Conservation (phyloP, 2,113 vertebrate species). For the Sylvilagus bachmani region DNA sequence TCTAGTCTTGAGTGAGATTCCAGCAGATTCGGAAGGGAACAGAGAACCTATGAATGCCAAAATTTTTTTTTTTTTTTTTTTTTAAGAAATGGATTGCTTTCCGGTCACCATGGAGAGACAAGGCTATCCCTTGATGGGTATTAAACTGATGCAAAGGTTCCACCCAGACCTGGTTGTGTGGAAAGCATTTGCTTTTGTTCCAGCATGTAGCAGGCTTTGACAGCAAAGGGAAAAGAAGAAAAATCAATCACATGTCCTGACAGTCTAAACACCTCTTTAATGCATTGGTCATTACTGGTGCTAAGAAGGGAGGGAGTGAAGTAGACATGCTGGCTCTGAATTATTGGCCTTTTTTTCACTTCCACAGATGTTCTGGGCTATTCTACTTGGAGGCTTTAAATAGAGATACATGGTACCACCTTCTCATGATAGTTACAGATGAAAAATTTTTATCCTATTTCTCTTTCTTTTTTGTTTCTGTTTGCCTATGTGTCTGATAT, state of each 20-base stretch:
- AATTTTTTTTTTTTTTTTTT: constrained; percentile 21
- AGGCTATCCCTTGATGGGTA: background rate
- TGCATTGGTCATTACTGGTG: background rate
- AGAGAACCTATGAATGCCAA: background rate
- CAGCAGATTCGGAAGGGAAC: background rate
- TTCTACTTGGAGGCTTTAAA: background rate
- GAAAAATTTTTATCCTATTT: background rate
- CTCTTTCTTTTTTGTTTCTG: no score
- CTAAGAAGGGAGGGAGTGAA: background rate
- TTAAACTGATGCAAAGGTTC: constrained; percentile 56
- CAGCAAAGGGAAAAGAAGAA: background rate
- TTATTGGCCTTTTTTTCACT: background rate
- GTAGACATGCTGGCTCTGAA: constrained; percentile 5
- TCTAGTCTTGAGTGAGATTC: constrained; percentile 35
- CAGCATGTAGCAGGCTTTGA: background rate
- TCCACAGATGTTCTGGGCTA: constrained; percentile 1
- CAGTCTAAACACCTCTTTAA: constrained; percentile 36
- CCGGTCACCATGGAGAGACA: background rate
- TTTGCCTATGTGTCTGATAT: background rate
- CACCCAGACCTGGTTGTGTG: background rate
- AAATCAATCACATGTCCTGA: constrained; percentile 24
- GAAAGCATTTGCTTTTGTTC: constrained; percentile 57
- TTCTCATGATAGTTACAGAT: constrained; percentile 1
- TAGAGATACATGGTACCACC: background rate
- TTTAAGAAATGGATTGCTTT: background rate